These are phyloP conservation scores for Phoronis australis DNA, from an alignment of 2,888 invertebrate genomes.

Conservation along the genomic window DNA sequence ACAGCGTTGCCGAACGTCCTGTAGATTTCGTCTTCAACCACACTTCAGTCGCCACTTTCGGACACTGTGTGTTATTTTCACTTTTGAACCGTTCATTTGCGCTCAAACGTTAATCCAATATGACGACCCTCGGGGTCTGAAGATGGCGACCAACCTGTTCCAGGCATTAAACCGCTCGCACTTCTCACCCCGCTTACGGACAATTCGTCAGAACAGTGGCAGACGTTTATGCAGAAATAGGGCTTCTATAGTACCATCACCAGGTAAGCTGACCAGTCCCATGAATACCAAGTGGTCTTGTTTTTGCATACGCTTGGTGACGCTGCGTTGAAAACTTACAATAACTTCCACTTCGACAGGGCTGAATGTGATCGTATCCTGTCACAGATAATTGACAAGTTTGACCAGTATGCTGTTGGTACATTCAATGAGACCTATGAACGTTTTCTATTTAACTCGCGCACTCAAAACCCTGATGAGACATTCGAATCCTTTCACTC, in stretches of 20 bases:
- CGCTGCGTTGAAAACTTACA: neutral
- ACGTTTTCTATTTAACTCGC: neutral
- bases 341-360: neutral
- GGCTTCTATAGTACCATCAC: neutral
- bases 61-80: no score
- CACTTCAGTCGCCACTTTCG: no score
- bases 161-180: no score
- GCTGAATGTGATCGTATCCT: neutral
- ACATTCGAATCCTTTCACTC: conserved; percentile 4
- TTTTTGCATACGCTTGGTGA: neutral
- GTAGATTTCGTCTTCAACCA: no score
- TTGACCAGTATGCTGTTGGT: neutral
- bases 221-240: conserved; percentile 2
- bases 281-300: neutral
- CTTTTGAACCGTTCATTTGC: no score
- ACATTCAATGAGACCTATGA: neutral
- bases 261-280: neutral
- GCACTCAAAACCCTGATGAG: neutral
- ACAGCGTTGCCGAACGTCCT: no score
- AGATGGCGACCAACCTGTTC: no score
- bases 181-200: no score
- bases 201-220: conserved; percentile 1
- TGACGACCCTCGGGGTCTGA: no score
- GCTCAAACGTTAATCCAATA: no score
- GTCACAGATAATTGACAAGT: neutral